These are phyloP conservation scores for Todiramphus chloris DNA, from an alignment of 2,113 vertebrate species.

Conservation along the genomic window DNA sequence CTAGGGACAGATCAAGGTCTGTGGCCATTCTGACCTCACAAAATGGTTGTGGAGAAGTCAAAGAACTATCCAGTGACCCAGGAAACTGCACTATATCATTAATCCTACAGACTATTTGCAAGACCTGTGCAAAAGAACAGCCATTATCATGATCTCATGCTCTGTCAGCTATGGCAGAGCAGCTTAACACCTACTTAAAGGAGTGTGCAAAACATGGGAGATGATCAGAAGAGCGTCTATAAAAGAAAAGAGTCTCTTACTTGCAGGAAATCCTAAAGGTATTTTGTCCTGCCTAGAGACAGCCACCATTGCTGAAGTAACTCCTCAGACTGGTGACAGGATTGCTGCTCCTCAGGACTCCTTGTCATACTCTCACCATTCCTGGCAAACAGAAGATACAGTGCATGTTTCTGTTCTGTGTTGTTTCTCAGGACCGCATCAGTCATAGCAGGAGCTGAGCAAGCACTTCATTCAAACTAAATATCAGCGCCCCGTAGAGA, in stretches of 20 bases:
- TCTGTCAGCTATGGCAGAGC: background rate
- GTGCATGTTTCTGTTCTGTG: fast-evolving
- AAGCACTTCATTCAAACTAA: fast-evolving
- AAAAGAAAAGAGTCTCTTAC: background rate
- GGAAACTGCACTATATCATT: background rate
- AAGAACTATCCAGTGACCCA: background rate
- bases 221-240: background rate
- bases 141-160: background rate
- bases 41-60: background rate
- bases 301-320: background rate
- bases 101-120: background rate
- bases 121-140: background rate
- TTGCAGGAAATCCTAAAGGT: background rate
- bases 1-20: background rate
- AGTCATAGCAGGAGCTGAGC: background rate
- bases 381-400: background rate
- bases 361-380: background rate
- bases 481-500: fast-evolving
- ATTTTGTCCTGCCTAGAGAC: background rate
- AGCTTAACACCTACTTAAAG: background rate
- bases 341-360: background rate
- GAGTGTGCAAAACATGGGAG: background rate
- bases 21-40: background rate
- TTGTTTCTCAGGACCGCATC: background rate
- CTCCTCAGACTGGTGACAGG: background rate